Conservation (phyloP, 1,140 invertebrate species). For the Caenorhabditis briggsae region DNA sequence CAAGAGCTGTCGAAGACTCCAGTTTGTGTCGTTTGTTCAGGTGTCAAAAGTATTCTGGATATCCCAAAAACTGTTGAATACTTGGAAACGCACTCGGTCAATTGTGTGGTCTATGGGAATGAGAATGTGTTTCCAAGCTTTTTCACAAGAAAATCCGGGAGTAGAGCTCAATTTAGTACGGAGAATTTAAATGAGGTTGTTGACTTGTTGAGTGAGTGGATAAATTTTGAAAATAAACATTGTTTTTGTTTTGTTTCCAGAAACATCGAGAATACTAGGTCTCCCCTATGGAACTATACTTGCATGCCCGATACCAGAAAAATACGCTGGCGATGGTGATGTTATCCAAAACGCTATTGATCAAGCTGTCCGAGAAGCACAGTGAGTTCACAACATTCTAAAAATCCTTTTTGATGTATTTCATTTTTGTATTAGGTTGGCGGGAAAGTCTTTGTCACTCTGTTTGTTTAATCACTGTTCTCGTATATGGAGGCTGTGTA, state of each 20-base stretch:
- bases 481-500: too few species aligned
- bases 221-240: not conserved
- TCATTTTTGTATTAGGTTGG: slow-evolving; percentile 35
- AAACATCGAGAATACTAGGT: slow-evolving; percentile 80
- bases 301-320: slow-evolving; percentile 89
- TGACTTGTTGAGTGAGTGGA: slow-evolving; percentile 81
- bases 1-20: slow-evolving; percentile 88
- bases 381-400: too few species aligned
- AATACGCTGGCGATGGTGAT: slow-evolving; percentile 80
- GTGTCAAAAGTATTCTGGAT: slow-evolving; percentile 96
- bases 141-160: slow-evolving; percentile 85
- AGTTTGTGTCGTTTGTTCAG: slow-evolving; percentile 91
- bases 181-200: slow-evolving; percentile 83
- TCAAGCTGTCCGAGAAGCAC: slow-evolving; percentile 83
- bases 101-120: slow-evolving; percentile 85
- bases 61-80: slow-evolving; percentile 93
- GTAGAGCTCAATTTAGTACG: slow-evolving; percentile 84
- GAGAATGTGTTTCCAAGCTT: slow-evolving; percentile 86
- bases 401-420: slow-evolving; percentile 12
- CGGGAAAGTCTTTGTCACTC: too few species aligned
- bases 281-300: slow-evolving; percentile 88
- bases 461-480: too few species aligned
- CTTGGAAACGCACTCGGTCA: slow-evolving; percentile 94
- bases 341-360: slow-evolving; percentile 83
- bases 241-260: slow-evolving; percentile 52